Evolutionary conservation across 2,797 vertebrate genomes (phyloP).

Genomic region (Pantherophis alleghaniensis): DNA sequence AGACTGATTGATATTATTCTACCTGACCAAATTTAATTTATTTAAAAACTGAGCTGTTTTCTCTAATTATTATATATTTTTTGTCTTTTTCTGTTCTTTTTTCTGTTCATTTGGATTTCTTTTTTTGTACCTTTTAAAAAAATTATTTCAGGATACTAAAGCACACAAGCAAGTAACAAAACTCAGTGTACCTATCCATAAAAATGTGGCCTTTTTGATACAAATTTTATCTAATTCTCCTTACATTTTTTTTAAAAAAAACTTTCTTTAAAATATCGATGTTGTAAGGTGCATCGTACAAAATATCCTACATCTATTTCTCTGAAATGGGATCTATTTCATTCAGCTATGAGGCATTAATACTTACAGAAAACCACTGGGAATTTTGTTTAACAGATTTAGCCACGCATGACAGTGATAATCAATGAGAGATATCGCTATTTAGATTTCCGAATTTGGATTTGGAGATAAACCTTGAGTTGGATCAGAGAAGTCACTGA

Average conservation of each 20-base stretch:
- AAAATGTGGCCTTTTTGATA: neutral
- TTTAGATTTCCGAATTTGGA: neutral
- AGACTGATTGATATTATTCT: neutral
- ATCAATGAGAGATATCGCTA: neutral
- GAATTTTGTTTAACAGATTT: neutral
- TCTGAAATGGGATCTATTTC: neutral
- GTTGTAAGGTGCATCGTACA: neutral
- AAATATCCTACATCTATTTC: neutral
- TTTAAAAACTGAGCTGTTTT: neutral
- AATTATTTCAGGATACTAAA: neutral
- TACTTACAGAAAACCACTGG: neutral
- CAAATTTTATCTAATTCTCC: neutral
- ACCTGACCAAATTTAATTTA: neutral
- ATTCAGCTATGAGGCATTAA: neutral
- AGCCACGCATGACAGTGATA: neutral
- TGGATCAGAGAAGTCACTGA: neutral
- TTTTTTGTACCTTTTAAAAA: neutral
- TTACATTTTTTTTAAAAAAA: neutral
- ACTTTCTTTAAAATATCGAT: neutral
- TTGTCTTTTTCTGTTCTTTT: neutral
- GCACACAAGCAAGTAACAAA: neutral
- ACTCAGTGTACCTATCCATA: neutral
- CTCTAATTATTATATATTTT: neutral
- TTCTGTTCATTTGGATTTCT: neutral
- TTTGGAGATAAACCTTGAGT: neutral